These are phyloP conservation scores for honey bee (Apis mellifera) DNA, from an alignment of 1,140 invertebrate species.

Conservation along the genomic window DNA sequence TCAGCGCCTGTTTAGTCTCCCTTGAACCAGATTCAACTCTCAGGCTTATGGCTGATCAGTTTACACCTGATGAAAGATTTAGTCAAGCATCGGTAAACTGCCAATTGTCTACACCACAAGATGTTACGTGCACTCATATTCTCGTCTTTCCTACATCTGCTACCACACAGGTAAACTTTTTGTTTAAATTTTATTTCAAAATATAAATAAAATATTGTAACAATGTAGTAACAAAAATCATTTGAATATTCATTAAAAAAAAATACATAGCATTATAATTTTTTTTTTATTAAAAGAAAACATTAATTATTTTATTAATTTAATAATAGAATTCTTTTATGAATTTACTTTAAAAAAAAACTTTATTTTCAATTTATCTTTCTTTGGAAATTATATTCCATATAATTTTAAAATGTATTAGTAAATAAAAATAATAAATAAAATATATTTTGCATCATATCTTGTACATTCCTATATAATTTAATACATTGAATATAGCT, in stretches of 20 bases:
- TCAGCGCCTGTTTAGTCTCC: conserved; percentile 98
- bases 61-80: conserved; percentile 95
- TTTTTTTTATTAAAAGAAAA: no score
- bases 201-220: background rate
- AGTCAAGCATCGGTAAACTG: conserved; percentile 92
- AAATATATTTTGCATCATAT: no score
- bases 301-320: no score
- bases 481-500: no score
- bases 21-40: conserved; percentile 97
- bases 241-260: background rate
- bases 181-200: background rate
- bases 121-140: conserved; percentile 98
- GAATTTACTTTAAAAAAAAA: no score
- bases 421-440: no score
- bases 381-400: no score
- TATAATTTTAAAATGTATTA: no score
- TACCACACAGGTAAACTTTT: conserved; percentile 90
- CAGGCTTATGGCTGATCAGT: conserved; percentile 96
- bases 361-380: no score
- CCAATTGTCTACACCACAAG: conserved; percentile 93
- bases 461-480: no score
- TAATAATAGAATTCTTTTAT: no score
- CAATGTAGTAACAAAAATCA: background rate
- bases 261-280: no score
- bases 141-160: conserved; percentile 99